Evolutionary conservation across 2,113 vertebrate species (phyloP), one percentile per base, ranked within the genome.

Genomic region (Pomatostomus ruficeps): DNA sequence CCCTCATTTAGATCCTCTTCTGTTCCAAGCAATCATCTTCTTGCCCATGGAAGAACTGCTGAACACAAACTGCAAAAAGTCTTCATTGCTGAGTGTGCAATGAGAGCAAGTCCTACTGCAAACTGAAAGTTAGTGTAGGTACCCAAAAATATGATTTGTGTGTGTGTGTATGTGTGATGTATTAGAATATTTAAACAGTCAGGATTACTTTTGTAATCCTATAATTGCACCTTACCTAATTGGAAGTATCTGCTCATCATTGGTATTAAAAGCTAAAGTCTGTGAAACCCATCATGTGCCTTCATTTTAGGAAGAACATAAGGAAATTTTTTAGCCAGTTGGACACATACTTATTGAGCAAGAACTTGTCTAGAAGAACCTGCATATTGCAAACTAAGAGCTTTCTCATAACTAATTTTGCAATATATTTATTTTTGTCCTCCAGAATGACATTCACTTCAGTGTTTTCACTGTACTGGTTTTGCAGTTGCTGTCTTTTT

Each of bases 251-350:
- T 89, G 26, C 65, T 93, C 76, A 65, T 83, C 3, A 7, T 73
- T 85, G 52, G 7, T 33, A n/a, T 79, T 76, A 65, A 70, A 91
- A 85, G 29, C 20, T 82, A 40, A 91, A 91, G 57, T 51, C 40
- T 0, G 0, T 75, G 52, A 68, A 85, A 68, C 15, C 1, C 25
- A 68, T 22, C 24, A 40, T 20, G 66, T 71, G 14, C 33, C 19
- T 77, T 70, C 43, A 23, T 58, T 78, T 96, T 72, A 54, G 59
- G 35, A 83, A 76, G 52, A 48, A 38, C 14, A 15, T 23, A 76
- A 68, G 14, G 21, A 31, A 81, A 9, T 66, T 40, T 36, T 36
- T 61, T 65, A 91, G 21, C 17, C 33, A 22, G 21, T 40, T 65
- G 19, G 23, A 67, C 12, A n/a, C 11, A 48, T 13, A 49, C 12